phyloP scores from a whole-genome alignment of 2,888 invertebrate species.

The Parnassius mnemosyne region DNA sequence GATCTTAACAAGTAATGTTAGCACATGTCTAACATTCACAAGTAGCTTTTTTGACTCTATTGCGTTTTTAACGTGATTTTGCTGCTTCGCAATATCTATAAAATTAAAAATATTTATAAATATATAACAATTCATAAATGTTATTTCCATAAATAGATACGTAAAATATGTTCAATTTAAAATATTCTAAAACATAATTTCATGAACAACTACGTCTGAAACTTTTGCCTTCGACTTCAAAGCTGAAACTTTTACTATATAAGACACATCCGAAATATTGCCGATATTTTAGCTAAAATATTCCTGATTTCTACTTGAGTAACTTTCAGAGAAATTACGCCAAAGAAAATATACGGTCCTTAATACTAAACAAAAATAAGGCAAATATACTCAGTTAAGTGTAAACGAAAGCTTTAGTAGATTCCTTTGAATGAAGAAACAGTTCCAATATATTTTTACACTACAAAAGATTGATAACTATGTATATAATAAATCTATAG shows the following conservation, averaged over 20 bases:
- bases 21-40: no score
- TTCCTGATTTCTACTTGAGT: constrained; percentile 17
- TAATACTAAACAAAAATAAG: constrained; percentile 18
- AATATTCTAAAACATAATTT: no score
- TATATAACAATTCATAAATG: no score
- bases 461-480: neutral
- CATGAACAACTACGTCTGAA: no score
- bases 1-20: no score
- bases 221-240: neutral
- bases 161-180: no score
- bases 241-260: neutral
- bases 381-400: constrained; percentile 21
- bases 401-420: constrained; percentile 15
- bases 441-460: neutral
- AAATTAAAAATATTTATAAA: no score
- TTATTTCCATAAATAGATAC: no score
- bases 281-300: constrained; percentile 5
- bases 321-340: constrained; percentile 14
- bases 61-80: no score
- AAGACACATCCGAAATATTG: constrained; percentile 4
- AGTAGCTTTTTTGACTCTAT: no score
- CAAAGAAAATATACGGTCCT: constrained; percentile 18
- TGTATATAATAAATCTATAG: no score
- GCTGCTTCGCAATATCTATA: no score
- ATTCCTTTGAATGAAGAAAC: constrained; percentile 10